A percentile compares a stretch with the other conserved stretches of the same genome.
Conservation (phyloP, 2,888 invertebrate genomes). For the Philaethria dido region DNA sequence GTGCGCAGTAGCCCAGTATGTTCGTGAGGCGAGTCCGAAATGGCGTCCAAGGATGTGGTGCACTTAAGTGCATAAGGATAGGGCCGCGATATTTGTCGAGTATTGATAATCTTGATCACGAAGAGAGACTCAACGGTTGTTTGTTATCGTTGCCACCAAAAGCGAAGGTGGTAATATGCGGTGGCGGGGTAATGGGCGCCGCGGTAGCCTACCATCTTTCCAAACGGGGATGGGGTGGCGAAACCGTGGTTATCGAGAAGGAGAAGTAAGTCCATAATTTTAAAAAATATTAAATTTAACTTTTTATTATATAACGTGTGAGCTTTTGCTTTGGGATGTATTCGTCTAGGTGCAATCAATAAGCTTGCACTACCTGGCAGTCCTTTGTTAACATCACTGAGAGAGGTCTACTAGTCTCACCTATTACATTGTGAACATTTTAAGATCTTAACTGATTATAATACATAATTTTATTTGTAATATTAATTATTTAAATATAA, state of each 20-base stretch:
- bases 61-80: slow-evolving; percentile 47
- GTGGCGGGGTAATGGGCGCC: slow-evolving; percentile 96
- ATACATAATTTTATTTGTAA: neutral
- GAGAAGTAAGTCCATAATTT: slow-evolving; percentile 84
- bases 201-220: slow-evolving; percentile 96
- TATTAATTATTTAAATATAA: neutral
- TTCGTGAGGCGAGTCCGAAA: slow-evolving; percentile 52
- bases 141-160: slow-evolving; percentile 68
- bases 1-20: slow-evolving; percentile 53
- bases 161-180: slow-evolving; percentile 93
- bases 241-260: slow-evolving; percentile 93
- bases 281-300: slow-evolving; percentile 2
- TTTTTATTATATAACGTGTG: slow-evolving; percentile 36
- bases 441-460: neutral
- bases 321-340: slow-evolving; percentile 11
- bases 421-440: neutral
- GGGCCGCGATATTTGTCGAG: slow-evolving; percentile 55
- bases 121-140: slow-evolving; percentile 65
- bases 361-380: slow-evolving; percentile 1
- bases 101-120: slow-evolving; percentile 62
- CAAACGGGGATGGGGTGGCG: slow-evolving; percentile 90
- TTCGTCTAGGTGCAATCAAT: slow-evolving; percentile 1
- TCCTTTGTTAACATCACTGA: neutral
- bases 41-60: slow-evolving; percentile 45
- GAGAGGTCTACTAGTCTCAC: neutral